These are phyloP conservation scores for Eurystomus gularis DNA, from an alignment of 2,113 vertebrate genomes.

Conservation along the genomic window DNA sequence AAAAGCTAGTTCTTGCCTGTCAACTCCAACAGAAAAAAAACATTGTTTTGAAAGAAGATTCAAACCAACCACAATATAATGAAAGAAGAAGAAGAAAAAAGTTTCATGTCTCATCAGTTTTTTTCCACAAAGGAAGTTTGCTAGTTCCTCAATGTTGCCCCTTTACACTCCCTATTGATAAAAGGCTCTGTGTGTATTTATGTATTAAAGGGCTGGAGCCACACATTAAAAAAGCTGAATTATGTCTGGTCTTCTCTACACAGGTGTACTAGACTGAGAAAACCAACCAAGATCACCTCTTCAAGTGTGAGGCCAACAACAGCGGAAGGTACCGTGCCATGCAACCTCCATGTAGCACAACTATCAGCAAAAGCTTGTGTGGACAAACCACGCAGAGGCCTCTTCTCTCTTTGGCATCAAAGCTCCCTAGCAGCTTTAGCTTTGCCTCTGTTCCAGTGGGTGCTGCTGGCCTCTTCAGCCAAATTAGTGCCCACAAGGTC, in stretches of 20 bases:
- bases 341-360: rapidly evolving
- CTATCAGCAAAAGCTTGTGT: not conserved
- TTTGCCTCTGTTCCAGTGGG: not conserved
- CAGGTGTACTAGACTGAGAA: not conserved
- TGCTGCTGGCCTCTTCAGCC: not conserved
- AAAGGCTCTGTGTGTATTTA: not conserved
- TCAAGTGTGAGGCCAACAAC: not conserved
- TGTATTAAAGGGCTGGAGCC: not conserved
- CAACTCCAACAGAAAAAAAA: not conserved
- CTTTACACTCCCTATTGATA: not conserved
- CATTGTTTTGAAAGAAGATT: constrained; percentile 20
- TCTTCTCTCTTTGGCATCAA: not conserved
- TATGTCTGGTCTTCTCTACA: not conserved
- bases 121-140: not conserved
- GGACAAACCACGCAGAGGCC: not conserved
- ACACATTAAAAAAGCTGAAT: not conserved
- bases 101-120: not conserved
- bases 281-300: not conserved
- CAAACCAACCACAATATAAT: not conserved
- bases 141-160: not conserved
- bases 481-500: not conserved
- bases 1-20: constrained; percentile 32
- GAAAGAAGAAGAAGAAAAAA: not conserved
- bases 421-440: not conserved
- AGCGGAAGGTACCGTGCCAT: not conserved